Conservation (phyloP, 1,140 invertebrate genomes). For the Gonioctena quinquepunctata region DNA sequence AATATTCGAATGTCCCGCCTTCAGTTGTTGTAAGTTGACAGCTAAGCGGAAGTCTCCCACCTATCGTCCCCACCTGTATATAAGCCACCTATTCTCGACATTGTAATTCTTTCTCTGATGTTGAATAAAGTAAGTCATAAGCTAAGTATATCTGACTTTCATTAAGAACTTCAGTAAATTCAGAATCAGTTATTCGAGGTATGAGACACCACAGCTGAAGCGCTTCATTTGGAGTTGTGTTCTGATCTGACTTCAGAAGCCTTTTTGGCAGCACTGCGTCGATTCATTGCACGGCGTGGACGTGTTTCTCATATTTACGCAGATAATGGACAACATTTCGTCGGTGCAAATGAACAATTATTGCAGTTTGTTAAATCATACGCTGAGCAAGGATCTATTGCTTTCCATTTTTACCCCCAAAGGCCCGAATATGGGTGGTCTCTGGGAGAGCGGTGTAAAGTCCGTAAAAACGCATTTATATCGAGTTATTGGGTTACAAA, state of each 20-base stretch:
- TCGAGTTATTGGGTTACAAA: conserved; percentile 26
- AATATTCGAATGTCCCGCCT: no score
- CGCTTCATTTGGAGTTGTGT: conserved; percentile 48
- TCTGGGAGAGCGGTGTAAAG: conserved; percentile 5
- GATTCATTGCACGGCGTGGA: conserved; percentile 48
- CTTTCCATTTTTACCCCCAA: not conserved
- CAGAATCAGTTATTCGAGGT: no score
- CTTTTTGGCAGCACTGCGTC: no score
- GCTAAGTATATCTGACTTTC: no score
- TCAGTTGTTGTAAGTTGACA: no score
- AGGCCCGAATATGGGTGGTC: conserved; percentile 38
- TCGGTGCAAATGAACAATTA: conserved; percentile 33
- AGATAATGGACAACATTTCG: conserved; percentile 56
- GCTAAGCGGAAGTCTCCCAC: no score
- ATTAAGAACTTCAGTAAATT: no score
- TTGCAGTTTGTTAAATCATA: not conserved
- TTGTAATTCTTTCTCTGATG: conserved; percentile 54
- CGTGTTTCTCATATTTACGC: conserved; percentile 41
- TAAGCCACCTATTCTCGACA: conserved; percentile 20
- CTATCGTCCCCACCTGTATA: not conserved
- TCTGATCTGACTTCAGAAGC: no score
- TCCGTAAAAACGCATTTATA: conserved; percentile 5
- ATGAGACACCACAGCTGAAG: conserved; percentile 43
- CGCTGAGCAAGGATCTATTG: no score
- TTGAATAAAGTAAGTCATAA: no score